Percentiles rank a stretch among this genome's conserved stretches.
Conservation (phyloP, 1,140 invertebrate genomes). For the Neodiprion lecontei region DNA sequence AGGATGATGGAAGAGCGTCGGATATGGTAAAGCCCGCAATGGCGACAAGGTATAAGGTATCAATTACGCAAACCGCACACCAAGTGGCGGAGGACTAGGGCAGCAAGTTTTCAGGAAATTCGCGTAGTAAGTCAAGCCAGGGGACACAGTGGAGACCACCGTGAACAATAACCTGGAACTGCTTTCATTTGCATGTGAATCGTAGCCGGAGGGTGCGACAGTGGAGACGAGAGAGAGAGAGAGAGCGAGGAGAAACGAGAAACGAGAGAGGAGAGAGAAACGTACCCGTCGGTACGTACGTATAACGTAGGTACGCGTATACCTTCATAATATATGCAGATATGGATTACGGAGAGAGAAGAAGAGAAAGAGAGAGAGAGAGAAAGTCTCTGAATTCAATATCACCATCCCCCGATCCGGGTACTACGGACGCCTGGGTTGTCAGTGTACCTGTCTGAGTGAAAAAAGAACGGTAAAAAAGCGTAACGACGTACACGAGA, state of each 20-base stretch:
- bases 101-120: constrained; percentile 59
- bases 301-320: too few species aligned
- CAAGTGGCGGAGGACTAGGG: constrained; percentile 30
- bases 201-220: constrained; percentile 27
- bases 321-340: too few species aligned
- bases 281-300: too few species aligned
- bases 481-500: too few species aligned
- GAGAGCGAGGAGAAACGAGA: constrained; percentile 1
- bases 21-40: neutral
- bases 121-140: constrained; percentile 58
- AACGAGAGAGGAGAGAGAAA: neutral
- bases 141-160: constrained; percentile 47
- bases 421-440: too few species aligned
- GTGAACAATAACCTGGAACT: constrained; percentile 52
- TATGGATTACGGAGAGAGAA: too few species aligned
- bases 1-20: neutral
- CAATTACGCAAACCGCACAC: constrained; percentile 47
- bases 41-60: constrained; percentile 47
- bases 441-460: too few species aligned
- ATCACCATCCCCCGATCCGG: too few species aligned
- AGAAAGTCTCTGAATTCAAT: too few species aligned
- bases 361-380: too few species aligned
- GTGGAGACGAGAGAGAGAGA: neutral
- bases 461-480: too few species aligned
- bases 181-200: constrained; percentile 62